Evolutionary conservation across 2,797 vertebrate species (phyloP).

Genomic region (Melanotaenia boesemani): DNA sequence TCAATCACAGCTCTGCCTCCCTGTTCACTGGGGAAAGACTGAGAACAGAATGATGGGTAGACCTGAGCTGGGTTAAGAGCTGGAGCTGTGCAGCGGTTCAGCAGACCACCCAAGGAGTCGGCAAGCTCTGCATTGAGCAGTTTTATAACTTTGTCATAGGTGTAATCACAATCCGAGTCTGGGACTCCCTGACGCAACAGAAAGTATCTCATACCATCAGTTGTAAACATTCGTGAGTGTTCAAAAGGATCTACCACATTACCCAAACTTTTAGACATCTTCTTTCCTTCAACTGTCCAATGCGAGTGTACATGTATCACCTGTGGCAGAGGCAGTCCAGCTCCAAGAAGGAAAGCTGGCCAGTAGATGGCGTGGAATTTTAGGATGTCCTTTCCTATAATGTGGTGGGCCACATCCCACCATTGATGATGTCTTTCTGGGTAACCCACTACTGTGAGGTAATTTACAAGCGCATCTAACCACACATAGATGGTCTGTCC

Average conservation of each 20-base stretch:
- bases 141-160: slow-evolving; percentile 88
- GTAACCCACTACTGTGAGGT: slow-evolving; percentile 91
- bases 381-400: slow-evolving; percentile 97
- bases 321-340: slow-evolving; percentile 85
- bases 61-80: slow-evolving; percentile 89
- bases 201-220: slow-evolving; percentile 94
- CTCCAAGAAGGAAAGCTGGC: slow-evolving; percentile 93
- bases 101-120: slow-evolving; percentile 89
- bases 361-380: slow-evolving; percentile 97
- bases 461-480: slow-evolving; percentile 96
- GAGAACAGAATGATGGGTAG: slow-evolving; percentile 85
- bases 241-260: slow-evolving; percentile 90
- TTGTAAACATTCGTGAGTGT: slow-evolving; percentile 82
- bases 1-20: slow-evolving; percentile 76
- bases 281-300: slow-evolving; percentile 93
- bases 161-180: slow-evolving; percentile 92
- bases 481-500: slow-evolving; percentile 95
- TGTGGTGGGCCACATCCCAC: slow-evolving; percentile 86
- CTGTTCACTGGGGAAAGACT: slow-evolving; percentile 77
- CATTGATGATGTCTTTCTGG: slow-evolving; percentile 81
- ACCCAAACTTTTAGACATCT: slow-evolving; percentile 98
- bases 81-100: slow-evolving; percentile 90
- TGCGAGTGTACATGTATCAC: slow-evolving; percentile 93
- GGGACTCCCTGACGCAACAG: slow-evolving; percentile 94
- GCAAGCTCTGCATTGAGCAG: slow-evolving; percentile 91